Percentiles rank a stretch among this genome's conserved stretches.
These are phyloP conservation scores for Malurus splendens DNA, from an alignment of 2,797 vertebrate species.

Conservation along the genomic window DNA sequence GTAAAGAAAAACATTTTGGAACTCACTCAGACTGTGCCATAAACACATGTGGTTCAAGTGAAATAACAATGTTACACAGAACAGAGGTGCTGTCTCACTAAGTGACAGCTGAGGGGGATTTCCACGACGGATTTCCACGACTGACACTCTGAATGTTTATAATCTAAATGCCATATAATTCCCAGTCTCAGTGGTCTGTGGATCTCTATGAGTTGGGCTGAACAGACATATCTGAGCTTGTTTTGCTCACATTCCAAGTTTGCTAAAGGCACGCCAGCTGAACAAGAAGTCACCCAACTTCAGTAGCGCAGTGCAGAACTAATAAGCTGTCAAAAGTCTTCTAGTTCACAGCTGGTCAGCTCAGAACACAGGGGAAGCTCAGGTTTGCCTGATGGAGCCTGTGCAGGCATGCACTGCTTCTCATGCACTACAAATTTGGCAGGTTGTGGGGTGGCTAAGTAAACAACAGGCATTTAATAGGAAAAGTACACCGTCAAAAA, in stretches of 20 bases:
- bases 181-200: neutral
- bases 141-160: neutral
- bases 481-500: neutral
- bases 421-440: neutral
- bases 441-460: neutral
- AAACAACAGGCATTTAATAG: neutral
- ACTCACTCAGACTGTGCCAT: neutral
- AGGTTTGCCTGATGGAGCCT: neutral
- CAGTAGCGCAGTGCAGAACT: neutral
- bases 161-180: neutral
- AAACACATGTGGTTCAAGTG: rapidly evolving
- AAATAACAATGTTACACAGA: neutral
- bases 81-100: neutral
- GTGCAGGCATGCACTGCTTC: neutral
- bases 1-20: neutral
- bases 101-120: neutral
- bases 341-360: conserved; percentile 11
- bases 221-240: neutral
- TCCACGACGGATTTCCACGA: neutral
- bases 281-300: neutral
- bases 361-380: neutral
- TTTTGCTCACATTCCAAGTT: neutral
- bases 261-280: neutral
- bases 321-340: conserved; percentile 9
- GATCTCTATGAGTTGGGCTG: neutral